Conservation (phyloP, 37 sponge, comb jelly and placozoan species). For the Ephydatia muelleri region DNA sequence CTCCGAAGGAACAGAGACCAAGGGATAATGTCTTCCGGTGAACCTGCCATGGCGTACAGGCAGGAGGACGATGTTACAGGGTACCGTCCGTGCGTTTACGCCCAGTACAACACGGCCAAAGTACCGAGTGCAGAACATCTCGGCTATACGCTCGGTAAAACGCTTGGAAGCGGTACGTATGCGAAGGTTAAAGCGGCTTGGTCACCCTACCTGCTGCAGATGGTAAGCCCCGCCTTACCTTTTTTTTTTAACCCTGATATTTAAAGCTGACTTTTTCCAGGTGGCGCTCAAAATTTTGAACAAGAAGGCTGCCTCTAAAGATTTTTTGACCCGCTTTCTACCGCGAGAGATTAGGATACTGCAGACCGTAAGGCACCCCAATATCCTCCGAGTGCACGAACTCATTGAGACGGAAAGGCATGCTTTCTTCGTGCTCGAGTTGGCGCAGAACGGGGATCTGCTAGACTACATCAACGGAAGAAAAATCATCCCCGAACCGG, state of each 20-base stretch:
- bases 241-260: not conserved
- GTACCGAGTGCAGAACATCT: conserved; percentile 44
- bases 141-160: conserved; percentile 60
- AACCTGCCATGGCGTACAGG: too few species aligned
- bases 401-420: conserved; percentile 75
- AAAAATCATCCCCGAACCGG: conserved; percentile 65
- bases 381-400: conserved; percentile 61
- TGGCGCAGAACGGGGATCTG: conserved; percentile 89
- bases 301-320: conserved; percentile 78
- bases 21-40: too few species aligned
- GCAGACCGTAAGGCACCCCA: conserved; percentile 61
- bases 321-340: conserved; percentile 85
- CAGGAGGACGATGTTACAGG: too few species aligned
- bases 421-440: conserved; percentile 86
- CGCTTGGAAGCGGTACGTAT: conserved; percentile 87
- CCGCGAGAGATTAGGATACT: conserved; percentile 84
- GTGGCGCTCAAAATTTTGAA: conserved; percentile 88
- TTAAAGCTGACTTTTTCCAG: conserved; percentile 51
- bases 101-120: not conserved
- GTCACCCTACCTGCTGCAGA: conserved; percentile 28
- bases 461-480: conserved; percentile 88
- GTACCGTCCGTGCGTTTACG: too few species aligned
- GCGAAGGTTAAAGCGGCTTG: conserved; percentile 89
- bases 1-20: too few species aligned
- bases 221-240: conserved; percentile 49